A percentile compares a stretch with the other conserved stretches of the same genome.
Evolutionary conservation across 2,797 vertebrate species (phyloP).

Genomic region (Scolopax rusticola): DNA sequence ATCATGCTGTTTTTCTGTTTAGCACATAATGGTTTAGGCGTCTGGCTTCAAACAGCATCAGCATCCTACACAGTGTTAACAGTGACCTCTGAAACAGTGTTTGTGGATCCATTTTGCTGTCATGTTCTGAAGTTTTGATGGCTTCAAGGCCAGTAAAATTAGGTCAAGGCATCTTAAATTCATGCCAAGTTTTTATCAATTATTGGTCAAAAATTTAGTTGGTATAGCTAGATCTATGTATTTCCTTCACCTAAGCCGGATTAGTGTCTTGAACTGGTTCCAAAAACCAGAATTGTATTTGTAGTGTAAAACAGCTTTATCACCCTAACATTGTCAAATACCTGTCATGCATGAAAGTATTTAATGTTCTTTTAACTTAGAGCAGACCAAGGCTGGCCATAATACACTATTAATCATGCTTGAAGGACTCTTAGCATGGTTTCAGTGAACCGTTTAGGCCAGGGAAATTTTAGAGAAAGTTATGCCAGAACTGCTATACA

Average conservation of each 20-base stretch:
- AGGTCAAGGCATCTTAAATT: not conserved
- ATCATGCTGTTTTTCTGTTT: not conserved
- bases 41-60: not conserved
- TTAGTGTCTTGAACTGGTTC: conserved; percentile 36
- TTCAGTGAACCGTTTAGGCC: conserved; percentile 12
- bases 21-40: not conserved
- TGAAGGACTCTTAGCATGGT: not conserved
- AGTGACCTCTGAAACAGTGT: not conserved
- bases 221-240: not conserved
- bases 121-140: not conserved
- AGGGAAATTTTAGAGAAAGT: not conserved
- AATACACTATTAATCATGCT: conserved; percentile 52
- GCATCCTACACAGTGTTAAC: not conserved
- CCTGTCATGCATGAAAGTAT: conserved; percentile 62
- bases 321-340: conserved; percentile 43
- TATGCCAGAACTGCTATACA: not conserved
- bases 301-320: conserved; percentile 47
- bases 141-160: not conserved
- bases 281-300: conserved; percentile 31
- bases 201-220: not conserved
- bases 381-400: conserved; percentile 42
- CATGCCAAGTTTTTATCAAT: conserved; percentile 8
- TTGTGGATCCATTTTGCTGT: not conserved
- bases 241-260: conserved; percentile 18
- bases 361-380: conserved; percentile 66